Evolutionary conservation across 1,140 invertebrate species (phyloP), one percentile per base, ranked within the genome.

Genomic region (Drosophila trapezifrons): DNA sequence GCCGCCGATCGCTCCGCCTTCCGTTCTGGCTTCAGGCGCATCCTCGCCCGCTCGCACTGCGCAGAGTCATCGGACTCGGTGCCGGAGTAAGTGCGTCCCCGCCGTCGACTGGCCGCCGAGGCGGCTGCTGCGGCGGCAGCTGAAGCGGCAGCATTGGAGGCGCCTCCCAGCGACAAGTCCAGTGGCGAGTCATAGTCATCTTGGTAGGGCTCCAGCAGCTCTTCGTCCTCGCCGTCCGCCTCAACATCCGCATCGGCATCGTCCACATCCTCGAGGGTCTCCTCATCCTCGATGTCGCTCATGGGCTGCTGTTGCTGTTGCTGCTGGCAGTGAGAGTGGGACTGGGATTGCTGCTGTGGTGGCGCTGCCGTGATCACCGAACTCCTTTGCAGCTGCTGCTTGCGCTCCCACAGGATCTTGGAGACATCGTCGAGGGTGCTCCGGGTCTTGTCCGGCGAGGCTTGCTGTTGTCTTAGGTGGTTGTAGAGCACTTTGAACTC

Each of bases 41-140:
- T 84, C 52, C 84, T 74, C n/a, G 87, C 51, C 37, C 82, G 54
- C 43, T 84, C 83, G 63, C 79, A 78, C 20, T 90, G 85, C 27
- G 87, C 95, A 15, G 95, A 96, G 90, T 96, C 96, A 80, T 96
- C 96, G 46, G 95, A 96, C 71, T 96, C 96, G 2, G 95, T 94
- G 64, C 94, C 95, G 65, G 95, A 96, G 91, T 95, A 95, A 40
- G 94, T 93, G 64, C 93, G 87, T 83, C 87, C 78, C 54, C 92
- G 89, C 78, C 92, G 63, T 27, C 76, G 59, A 46, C 51, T 62
- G 54, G 52, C 66, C 20, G 67, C 66, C 15, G 65, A 55, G 18
- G 76, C 64, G 13, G 45, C 56, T 49, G 25, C 59, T 38, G 64
- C 76, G 4, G 57, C 57, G 2, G 67, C 60, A 0, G 46, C 38